A percentile compares a stretch with the other conserved stretches of the same genome.
These are phyloP conservation scores for Rhabdomys pumilio DNA, from an alignment of 2,797 vertebrate genomes.

Conservation along the genomic window DNA sequence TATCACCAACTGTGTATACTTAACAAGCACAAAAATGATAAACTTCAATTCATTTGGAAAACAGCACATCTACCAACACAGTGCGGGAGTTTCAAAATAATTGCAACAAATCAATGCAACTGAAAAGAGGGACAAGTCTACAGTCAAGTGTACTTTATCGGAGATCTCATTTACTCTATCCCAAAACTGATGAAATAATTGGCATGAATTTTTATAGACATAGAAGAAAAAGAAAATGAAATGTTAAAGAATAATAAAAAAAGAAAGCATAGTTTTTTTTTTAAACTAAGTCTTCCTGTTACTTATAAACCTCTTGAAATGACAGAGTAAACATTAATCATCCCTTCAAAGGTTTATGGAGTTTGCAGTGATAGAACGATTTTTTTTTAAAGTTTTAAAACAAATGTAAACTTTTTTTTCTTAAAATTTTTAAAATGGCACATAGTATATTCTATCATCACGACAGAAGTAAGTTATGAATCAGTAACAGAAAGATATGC, in stretches of 20 bases:
- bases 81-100: neutral
- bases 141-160: neutral
- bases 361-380: neutral
- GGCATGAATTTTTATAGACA: neutral
- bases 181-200: neutral
- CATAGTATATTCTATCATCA: neutral
- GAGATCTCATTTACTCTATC: neutral
- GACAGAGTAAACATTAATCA: neutral
- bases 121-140: neutral
- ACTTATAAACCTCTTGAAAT: neutral
- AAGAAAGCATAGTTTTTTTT: neutral
- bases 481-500: neutral
- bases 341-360: neutral
- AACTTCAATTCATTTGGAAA: neutral
- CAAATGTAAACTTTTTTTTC: neutral
- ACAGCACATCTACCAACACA: neutral
- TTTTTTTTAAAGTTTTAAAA: conserved; percentile 34
- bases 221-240: conserved; percentile 12
- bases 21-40: neutral
- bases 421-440: conserved; percentile 7
- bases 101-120: neutral
- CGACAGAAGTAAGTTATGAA: conserved; percentile 20
- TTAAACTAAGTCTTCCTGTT: neutral
- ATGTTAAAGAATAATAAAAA: neutral
- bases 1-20: neutral